Percentiles rank a stretch among this genome's conserved stretches.
Conservation (phyloP, 2,797 vertebrate species). For the Semotilus atromaculatus region DNA sequence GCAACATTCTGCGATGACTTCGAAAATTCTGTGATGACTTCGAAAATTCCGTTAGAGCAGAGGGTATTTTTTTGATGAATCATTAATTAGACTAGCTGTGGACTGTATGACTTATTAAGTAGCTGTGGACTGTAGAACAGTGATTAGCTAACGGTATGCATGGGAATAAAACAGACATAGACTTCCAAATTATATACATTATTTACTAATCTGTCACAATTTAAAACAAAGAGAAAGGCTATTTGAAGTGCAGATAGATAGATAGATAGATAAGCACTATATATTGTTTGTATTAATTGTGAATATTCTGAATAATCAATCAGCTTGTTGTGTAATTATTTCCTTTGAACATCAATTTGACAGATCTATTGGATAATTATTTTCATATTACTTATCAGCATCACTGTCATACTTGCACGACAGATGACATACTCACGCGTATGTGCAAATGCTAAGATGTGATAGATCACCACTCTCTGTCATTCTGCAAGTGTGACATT, state of each 20-base stretch:
- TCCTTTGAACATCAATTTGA: neutral
- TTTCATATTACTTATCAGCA: neutral
- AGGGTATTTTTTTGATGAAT: neutral
- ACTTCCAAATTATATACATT: neutral
- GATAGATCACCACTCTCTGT: constrained; percentile 38
- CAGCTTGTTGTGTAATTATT: no score
- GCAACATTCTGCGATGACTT: constrained; percentile 4
- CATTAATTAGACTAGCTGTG: neutral
- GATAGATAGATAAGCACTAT: no score
- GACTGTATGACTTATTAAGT: neutral
- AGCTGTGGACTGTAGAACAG: constrained; percentile 1
- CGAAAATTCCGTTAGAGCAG: neutral
- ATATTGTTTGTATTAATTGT: no score
- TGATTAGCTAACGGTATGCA: neutral
- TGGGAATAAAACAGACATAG: neutral
- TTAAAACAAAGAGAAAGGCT: neutral
- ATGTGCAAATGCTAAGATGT: constrained; percentile 20
- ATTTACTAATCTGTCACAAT: neutral
- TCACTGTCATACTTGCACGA: neutral
- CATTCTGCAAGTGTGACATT: constrained; percentile 13
- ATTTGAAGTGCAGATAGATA: no score
- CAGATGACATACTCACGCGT: neutral
- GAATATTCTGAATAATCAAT: no score
- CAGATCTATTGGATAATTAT: neutral
- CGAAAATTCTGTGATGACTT: neutral